Evolutionary conservation across 1,140 invertebrate species (phyloP), one percentile per base, ranked within the genome.

Genomic region (Orussus abietinus): DNA sequence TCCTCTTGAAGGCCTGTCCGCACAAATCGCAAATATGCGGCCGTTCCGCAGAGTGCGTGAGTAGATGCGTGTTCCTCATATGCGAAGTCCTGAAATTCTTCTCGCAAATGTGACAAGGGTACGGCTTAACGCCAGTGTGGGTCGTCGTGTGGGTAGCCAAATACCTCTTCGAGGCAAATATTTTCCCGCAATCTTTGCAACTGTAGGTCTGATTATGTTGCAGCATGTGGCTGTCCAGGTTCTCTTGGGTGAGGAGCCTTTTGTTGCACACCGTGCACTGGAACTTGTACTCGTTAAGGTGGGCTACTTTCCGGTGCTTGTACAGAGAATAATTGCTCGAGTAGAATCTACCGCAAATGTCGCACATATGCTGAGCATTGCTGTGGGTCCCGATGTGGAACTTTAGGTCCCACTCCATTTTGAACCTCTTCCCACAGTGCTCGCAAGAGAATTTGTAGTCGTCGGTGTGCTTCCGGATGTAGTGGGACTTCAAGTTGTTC

Each of bases 1-100:
- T 42, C 14, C 59, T 58, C 9, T 58, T 79, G 50, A 83, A 83
- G 0, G 75, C 70, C 41, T 79, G 80, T 0, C 75, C 75, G 51
- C 82, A 82, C 3, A 79, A 66, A 40, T 78, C 74, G 61, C 80
- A 82, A 3, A 70, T 66, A 52, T 78, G 75, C 1, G 79, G 79
- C 45, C 79, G 75, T 47, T 80, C 77, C 4, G 74, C 75, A 60
- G 60, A 45, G 50, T 72, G 60, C 36, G 55, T 57, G 17, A 42
- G 29, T 17, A 51, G 36, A 43, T 69, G 64, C 30, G 46, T 20
- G 11, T 57, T 55, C 14, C 46, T 28, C 42, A 52, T 54, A 2
- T 45, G 32, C 0, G 52, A 45, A 3, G 43, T 51, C 6, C 43
- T n/a, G 7, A 69, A 66, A 4, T 60, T 58, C 52, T 68, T 75